Evolutionary conservation across 1,140 invertebrate genomes (phyloP).

Genomic region (Apolygus lucorum): DNA sequence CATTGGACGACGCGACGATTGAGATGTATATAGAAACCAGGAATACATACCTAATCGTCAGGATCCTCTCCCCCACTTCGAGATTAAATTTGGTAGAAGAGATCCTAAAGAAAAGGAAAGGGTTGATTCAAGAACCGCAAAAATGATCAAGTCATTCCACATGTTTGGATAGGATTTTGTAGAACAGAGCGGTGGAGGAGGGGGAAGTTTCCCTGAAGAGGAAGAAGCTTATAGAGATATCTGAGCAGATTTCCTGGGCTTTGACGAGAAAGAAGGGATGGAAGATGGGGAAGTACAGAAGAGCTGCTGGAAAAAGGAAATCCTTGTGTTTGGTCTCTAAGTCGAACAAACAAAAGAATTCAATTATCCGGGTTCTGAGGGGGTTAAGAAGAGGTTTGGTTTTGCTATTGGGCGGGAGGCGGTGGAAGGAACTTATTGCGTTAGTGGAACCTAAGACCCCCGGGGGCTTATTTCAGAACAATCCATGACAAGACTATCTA

Average conservation of each 20-base stretch:
- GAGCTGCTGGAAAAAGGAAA: neutral
- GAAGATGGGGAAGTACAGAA: neutral
- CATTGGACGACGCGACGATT: too few species aligned
- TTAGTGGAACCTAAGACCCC: neutral
- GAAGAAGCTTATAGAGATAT: neutral
- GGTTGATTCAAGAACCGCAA: neutral
- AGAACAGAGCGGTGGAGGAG: neutral
- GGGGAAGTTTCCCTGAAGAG: neutral
- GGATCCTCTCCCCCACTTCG: too few species aligned
- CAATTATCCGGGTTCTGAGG: neutral
- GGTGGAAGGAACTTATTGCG: neutral
- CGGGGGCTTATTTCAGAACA: neutral
- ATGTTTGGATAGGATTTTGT: neutral
- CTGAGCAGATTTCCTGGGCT: neutral
- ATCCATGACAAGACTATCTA: neutral
- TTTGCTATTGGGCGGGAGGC: neutral
- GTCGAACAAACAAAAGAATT: neutral
- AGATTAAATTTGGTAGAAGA: too few species aligned
- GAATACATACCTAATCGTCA: too few species aligned
- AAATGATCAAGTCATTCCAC: neutral
- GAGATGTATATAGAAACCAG: too few species aligned
- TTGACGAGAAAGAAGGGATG: neutral
- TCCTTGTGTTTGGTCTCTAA: neutral
- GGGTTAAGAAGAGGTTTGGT: conserved; percentile 1
- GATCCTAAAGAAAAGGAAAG: neutral